A percentile compares a stretch with the other conserved stretches of the same genome.
phyloP scores from a whole-genome alignment of 2,888 invertebrate species.

The Phengaris arion region DNA sequence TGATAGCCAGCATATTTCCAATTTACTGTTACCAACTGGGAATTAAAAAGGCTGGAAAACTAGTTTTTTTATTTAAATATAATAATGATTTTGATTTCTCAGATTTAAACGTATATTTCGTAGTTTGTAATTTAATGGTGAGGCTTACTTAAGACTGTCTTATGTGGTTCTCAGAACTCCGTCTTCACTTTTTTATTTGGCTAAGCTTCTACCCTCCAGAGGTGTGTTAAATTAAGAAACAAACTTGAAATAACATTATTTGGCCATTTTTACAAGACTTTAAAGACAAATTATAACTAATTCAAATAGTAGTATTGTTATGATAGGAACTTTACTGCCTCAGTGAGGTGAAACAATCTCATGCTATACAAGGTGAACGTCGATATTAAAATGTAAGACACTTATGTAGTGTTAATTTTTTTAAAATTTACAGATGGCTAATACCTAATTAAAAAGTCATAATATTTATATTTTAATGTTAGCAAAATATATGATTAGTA shows the following conservation, averaged over 20 bases:
- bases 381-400: not conserved
- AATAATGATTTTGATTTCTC: too few relatives aligned
- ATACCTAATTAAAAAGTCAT: slow-evolving; percentile 39
- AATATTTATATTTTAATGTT: not conserved
- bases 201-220: too few relatives aligned
- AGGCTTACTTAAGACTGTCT: too few relatives aligned
- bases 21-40: too few relatives aligned
- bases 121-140: too few relatives aligned
- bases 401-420: not conserved
- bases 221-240: too few relatives aligned
- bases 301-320: not conserved
- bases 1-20: too few relatives aligned
- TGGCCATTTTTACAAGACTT: not conserved
- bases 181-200: too few relatives aligned
- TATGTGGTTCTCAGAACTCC: too few relatives aligned
- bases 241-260: not conserved
- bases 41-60: too few relatives aligned
- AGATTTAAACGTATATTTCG: too few relatives aligned
- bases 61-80: too few relatives aligned
- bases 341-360: not conserved
- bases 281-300: not conserved
- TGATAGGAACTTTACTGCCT: not conserved
- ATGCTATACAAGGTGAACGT: slow-evolving; percentile 8
- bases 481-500: not conserved
- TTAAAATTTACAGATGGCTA: slow-evolving; percentile 35